phyloP scores from a whole-genome alignment of 2,888 invertebrate species.

The Netelia fuscicornis region DNA sequence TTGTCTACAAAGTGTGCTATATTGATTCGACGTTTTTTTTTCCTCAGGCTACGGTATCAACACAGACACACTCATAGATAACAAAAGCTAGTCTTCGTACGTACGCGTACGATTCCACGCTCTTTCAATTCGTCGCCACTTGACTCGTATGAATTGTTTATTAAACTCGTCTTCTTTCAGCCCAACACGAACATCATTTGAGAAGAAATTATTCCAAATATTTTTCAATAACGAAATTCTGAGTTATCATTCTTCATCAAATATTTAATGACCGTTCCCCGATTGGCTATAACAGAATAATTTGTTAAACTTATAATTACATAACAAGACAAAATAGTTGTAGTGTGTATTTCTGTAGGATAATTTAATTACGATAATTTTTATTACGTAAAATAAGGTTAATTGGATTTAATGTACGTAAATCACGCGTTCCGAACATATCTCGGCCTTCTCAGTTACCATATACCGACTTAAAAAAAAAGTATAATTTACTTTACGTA shows the following conservation, averaged over 20 bases:
- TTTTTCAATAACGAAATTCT: neutral
- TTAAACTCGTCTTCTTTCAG: neutral
- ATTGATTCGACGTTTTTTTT: neutral
- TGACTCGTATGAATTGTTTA: neutral
- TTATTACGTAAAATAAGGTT: neutral
- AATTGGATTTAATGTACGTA: neutral
- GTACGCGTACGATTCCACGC: constrained; percentile 1
- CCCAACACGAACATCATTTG: neutral
- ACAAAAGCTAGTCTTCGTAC: neutral
- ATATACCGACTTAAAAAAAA: no score
- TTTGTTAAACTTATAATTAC: no score
- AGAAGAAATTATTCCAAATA: neutral
- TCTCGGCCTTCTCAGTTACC: no score
- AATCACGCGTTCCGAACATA: no score
- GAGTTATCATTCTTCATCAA: neutral
- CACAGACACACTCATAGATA: neutral
- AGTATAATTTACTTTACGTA: no score
- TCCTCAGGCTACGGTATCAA: neutral
- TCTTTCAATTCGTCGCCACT: constrained; percentile 3
- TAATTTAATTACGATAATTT: neutral
- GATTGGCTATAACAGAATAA: no score
- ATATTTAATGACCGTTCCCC: neutral
- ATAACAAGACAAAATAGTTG: neutral
- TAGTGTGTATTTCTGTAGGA: neutral
- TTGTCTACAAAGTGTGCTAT: neutral